Conservation (phyloP, 1,140 invertebrate genomes). For the Plectus sambesii region DNA sequence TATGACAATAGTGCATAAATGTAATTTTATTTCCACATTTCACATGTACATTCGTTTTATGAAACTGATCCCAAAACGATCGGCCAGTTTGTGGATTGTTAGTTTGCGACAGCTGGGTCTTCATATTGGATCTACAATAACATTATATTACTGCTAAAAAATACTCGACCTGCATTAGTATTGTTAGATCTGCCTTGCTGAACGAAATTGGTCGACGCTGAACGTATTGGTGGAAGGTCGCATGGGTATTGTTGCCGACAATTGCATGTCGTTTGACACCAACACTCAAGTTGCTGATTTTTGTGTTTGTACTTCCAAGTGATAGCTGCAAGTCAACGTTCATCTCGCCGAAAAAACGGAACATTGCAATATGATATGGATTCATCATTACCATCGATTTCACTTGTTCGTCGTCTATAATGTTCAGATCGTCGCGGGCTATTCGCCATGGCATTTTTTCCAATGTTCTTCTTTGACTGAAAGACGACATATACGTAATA, state of each 20-base stretch:
- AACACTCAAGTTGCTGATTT: slow-evolving; percentile 37
- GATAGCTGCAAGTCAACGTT: slow-evolving; percentile 31
- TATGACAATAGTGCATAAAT: no score
- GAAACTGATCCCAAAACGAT: no score
- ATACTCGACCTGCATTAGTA: slow-evolving; percentile 21
- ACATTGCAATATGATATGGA: no score
- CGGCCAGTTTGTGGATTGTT: no score
- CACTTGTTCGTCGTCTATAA: slow-evolving; percentile 39
- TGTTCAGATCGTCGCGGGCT: slow-evolving; percentile 38
- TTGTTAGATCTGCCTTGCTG: slow-evolving; percentile 30
- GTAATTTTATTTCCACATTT: no score
- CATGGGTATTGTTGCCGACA: slow-evolving; percentile 43
- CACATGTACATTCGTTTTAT: no score
- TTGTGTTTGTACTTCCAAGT: slow-evolving; percentile 41
- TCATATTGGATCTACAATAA: background rate
- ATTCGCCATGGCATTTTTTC: slow-evolving; percentile 40
- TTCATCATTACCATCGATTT: slow-evolving; percentile 36
- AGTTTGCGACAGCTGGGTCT: no score
- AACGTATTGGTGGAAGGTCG: slow-evolving; percentile 41
- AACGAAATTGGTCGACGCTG: slow-evolving; percentile 39
- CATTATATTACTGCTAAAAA: slow-evolving; percentile 20
- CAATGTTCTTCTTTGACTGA: slow-evolving; percentile 36
- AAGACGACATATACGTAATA: slow-evolving; percentile 11
- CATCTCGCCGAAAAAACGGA: background rate
- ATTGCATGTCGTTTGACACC: slow-evolving; percentile 44